Evolutionary conservation across 2,797 vertebrate species (phyloP).

Genomic region (Sebastes alutus): DNA sequence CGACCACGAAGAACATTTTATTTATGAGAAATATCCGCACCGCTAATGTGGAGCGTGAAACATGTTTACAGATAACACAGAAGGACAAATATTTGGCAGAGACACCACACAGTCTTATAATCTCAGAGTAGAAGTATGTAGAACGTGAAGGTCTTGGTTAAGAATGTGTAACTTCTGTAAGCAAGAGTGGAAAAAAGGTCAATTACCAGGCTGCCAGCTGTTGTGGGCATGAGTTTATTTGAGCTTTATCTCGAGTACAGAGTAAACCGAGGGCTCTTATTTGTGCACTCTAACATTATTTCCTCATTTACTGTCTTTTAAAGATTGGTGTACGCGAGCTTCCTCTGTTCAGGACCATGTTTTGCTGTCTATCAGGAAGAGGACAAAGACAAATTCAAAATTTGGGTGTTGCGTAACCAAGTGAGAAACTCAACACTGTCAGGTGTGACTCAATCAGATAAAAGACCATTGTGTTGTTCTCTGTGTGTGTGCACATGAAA

Average conservation of each 20-base stretch:
- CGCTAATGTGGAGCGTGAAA: not conserved
- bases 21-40: not conserved
- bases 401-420: conserved; percentile 31
- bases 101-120: conserved; percentile 47
- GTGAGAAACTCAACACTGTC: conserved; percentile 59
- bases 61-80: conserved; percentile 15
- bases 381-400: conserved; percentile 32
- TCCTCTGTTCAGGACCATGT: conserved; percentile 36
- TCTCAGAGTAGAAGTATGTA: conserved; percentile 26
- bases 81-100: conserved; percentile 37
- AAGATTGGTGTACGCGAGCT: not conserved
- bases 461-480: conserved; percentile 17
- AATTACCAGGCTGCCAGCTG: conserved; percentile 15
- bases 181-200: conserved; percentile 23
- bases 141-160: conserved; percentile 47
- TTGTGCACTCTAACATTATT: conserved; percentile 19
- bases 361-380: conserved; percentile 23
- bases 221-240: not conserved
- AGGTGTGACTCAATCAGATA: conserved; percentile 62
- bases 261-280: not conserved
- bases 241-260: not conserved
- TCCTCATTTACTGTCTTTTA: not conserved
- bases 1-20: not conserved
- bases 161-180: conserved; percentile 24
- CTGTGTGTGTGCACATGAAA: conserved; percentile 3